Percentiles rank a stretch among this genome's conserved stretches.
Conservation (phyloP, 2,113 vertebrate species). For the Gopherus flavomarginatus region DNA sequence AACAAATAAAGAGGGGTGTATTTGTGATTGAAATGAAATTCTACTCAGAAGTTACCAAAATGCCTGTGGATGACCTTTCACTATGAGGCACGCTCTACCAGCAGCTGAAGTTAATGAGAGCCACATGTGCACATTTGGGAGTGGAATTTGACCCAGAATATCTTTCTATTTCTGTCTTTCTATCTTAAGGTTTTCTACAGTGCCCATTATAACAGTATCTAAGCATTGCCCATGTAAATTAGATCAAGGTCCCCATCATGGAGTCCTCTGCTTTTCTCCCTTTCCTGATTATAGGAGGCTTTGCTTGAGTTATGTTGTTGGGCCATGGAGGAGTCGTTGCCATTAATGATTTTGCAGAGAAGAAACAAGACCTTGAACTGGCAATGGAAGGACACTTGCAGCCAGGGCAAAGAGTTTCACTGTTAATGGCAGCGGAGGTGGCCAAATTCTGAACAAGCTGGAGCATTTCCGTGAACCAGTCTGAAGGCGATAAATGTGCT, state of each 20-base stretch:
- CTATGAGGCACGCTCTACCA: background rate
- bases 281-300: background rate
- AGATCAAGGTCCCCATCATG: fast-evolving
- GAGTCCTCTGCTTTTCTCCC: background rate
- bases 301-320: background rate
- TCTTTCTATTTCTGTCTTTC: background rate
- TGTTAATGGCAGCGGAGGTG: background rate
- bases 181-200: fast-evolving
- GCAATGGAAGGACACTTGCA: background rate
- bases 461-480: background rate
- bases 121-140: fast-evolving
- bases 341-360: background rate
- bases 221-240: background rate
- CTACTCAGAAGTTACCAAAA: constrained; percentile 21
- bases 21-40: constrained; percentile 33
- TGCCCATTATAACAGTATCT: background rate
- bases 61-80: background rate
- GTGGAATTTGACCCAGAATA: background rate
- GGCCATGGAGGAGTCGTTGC: background rate
- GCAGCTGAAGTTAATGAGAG: constrained; percentile 3
- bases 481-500: background rate
- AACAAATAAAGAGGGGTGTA: background rate
- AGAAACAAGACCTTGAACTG: background rate
- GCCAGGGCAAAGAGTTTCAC: background rate
- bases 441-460: background rate